Evolutionary conservation across 2,888 invertebrate species (phyloP).

Genomic region (Alentia gelatinosa): DNA sequence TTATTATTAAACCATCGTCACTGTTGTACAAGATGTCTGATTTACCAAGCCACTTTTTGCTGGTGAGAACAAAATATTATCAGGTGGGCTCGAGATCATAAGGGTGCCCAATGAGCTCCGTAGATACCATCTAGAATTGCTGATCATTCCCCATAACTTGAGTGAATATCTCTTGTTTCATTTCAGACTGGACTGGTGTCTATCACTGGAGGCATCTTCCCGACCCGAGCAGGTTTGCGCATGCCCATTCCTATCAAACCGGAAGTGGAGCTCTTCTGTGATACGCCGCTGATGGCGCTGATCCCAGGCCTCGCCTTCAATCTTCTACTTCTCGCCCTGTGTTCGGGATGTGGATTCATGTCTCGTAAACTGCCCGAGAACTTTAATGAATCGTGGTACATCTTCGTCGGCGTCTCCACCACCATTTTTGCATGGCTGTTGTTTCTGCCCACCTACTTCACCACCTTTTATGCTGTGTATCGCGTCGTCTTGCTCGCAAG

Average conservation of each 20-base stretch:
- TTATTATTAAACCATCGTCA: too few relatives aligned
- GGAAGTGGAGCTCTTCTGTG: constrained; percentile 70
- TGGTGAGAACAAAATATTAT: not conserved
- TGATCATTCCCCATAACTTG: too few relatives aligned
- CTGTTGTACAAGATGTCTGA: too few relatives aligned
- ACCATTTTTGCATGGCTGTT: constrained; percentile 63
- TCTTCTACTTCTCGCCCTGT: constrained; percentile 57
- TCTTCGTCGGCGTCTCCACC: constrained; percentile 61
- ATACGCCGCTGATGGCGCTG: constrained; percentile 67
- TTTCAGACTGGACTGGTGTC: not conserved
- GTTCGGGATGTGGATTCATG: constrained; percentile 60
- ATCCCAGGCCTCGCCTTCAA: constrained; percentile 67
- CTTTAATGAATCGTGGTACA: constrained; percentile 65
- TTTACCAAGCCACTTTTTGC: not conserved
- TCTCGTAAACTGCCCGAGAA: constrained; percentile 62
- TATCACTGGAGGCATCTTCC: not conserved
- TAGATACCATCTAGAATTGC: too few relatives aligned
- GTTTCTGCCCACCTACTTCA: constrained; percentile 63
- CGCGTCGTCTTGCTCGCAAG: constrained; percentile 58
- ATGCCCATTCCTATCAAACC: constrained; percentile 63
- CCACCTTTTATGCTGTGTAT: constrained; percentile 58
- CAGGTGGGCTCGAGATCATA: not conserved
- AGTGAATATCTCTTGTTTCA: too few relatives aligned
- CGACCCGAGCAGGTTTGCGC: not conserved
- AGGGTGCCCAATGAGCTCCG: too few relatives aligned